phyloP scores from a whole-genome alignment of 2,888 invertebrate species.

The Chorisops tibialis region DNA sequence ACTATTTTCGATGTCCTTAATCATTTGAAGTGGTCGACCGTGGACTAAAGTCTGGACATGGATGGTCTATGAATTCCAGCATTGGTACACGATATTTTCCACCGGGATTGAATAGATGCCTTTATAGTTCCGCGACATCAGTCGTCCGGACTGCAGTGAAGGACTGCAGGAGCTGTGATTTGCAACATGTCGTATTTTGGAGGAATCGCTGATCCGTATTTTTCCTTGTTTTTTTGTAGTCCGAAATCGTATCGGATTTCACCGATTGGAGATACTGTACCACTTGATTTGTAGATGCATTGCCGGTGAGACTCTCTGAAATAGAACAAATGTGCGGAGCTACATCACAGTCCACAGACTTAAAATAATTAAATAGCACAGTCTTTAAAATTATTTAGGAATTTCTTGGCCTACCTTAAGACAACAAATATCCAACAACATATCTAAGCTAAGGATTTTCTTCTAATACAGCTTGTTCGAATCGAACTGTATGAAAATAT shows the following conservation, averaged over 20 bases:
- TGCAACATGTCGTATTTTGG: not conserved
- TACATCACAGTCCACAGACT: too few relatives aligned
- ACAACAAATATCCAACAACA: too few relatives aligned
- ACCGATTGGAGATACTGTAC: not conserved
- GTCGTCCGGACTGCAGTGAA: not conserved
- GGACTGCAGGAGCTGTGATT: not conserved
- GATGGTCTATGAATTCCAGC: conserved; percentile 60
- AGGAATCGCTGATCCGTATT: not conserved
- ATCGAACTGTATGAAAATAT: too few relatives aligned
- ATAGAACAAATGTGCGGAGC: too few relatives aligned
- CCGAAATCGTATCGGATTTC: not conserved
- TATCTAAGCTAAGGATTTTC: too few relatives aligned
- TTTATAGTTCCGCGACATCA: not conserved
- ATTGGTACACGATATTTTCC: too few relatives aligned
- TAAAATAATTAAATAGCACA: too few relatives aligned
- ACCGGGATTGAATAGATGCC: not conserved
- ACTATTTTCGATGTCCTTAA: conserved; percentile 43
- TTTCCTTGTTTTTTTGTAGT: not conserved
- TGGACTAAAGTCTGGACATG: conserved; percentile 60
- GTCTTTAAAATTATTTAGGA: too few relatives aligned
- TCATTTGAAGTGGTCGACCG: conserved; percentile 56
- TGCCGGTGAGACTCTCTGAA: too few relatives aligned
- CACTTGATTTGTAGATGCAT: not conserved
- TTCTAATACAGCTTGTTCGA: too few relatives aligned
- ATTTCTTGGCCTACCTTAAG: too few relatives aligned